Evolutionary conservation across 2,888 invertebrate genomes (phyloP), one percentile per base, ranked within the genome.

Genomic region (Exephanes ischioxanthus): DNA sequence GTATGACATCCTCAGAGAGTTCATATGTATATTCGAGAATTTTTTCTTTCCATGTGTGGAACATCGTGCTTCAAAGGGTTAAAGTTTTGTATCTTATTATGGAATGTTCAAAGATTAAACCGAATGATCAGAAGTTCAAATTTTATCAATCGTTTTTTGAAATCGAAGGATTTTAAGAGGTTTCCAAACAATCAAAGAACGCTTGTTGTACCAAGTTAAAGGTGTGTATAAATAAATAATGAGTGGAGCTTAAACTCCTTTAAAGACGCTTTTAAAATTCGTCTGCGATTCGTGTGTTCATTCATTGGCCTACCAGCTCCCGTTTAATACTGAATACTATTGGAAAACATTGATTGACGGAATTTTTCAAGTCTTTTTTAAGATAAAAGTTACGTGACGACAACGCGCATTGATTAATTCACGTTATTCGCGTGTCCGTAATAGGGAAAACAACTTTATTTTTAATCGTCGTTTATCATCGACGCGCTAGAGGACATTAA

Each of bases 271-370:
- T 48, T 37, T 6, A 26, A 53, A 53, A 53, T 53, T 45, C n/a
- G 9, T n/a, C 41, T 22, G 37, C 55, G 22, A 72, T 45, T 41
- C 16, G 51, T 33, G 51, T 66, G 75, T 37, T 73, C 22, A 61
- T 41, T 75, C 75, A 75, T 66, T 16, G 66, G 37, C 75, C 63
- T 76, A 33, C 51, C 37, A 33, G 51, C 22, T 33, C 75, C 66
- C 48, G 41, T 73, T 80, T 79, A 85, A 85, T 85, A 85, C 83
- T 85, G 85, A 37, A 19, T 45, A 85, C 72, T 85, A 76, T 76
- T 58, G 82, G 66, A 82, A 83, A 80, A 82, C 81, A 73, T 73
- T 79, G 63, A 80, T 83, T 70, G 82, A 80, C 76, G 79, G 61
- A 72, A 80, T 83, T 78, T 71, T 30, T 79, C 55, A 51, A 84